phyloP scores from a whole-genome alignment of 2,113 vertebrate species.

The Madoqua kirkii region DNA sequence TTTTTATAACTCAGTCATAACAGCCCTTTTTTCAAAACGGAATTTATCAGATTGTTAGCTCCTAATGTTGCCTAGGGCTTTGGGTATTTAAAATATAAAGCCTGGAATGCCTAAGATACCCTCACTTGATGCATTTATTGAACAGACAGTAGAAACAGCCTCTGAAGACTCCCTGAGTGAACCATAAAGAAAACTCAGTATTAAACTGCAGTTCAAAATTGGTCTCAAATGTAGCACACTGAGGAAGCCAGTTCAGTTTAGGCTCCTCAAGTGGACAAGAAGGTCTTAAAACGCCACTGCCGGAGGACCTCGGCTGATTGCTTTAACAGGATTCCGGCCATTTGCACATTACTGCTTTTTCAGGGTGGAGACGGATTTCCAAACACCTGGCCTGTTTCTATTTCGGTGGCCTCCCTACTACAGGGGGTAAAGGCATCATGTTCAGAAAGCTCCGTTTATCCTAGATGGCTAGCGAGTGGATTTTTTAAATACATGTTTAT shows the following conservation, averaged over 20 bases:
- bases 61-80: not conserved
- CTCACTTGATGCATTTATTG: not conserved
- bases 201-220: constrained; percentile 23
- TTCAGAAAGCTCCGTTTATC: not conserved
- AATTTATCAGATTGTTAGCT: constrained; percentile 41
- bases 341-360: not conserved
- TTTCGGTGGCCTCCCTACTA: not conserved
- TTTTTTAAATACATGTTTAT: not conserved
- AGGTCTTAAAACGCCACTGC: not conserved
- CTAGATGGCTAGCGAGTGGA: not conserved
- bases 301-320: fast-evolving
- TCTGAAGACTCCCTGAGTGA: not conserved
- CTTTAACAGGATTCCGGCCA: not conserved
- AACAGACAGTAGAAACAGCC: not conserved
- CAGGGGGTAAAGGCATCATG: not conserved
- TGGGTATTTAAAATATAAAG: constrained; percentile 22
- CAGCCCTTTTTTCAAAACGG: not conserved
- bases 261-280: not conserved
- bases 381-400: not conserved
- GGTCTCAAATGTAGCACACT: not conserved
- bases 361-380: not conserved
- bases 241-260: not conserved
- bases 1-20: constrained; percentile 9
- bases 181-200: constrained; percentile 26
- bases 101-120: not conserved